Evolutionary conservation across 2,888 invertebrate genomes (phyloP).

Genomic region (Pherbina coryleti): DNA sequence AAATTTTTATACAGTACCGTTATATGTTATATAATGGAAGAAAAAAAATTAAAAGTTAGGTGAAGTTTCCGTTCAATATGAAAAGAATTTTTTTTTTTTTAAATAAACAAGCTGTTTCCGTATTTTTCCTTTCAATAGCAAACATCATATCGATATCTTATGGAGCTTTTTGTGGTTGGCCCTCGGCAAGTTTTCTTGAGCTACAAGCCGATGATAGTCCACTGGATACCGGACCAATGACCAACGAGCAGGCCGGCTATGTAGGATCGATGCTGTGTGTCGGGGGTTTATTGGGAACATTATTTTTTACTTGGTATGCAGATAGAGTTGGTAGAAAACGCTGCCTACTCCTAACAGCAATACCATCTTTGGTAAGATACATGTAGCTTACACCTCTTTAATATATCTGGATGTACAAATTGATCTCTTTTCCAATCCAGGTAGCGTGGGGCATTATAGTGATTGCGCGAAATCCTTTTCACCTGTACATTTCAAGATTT

Average conservation of each 20-base stretch:
- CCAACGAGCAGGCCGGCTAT: conserved; percentile 63
- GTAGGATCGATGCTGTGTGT: conserved; percentile 64
- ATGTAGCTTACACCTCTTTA: no score
- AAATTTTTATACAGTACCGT: no score
- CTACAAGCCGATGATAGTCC: conserved; percentile 59
- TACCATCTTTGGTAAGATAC: conserved; percentile 63
- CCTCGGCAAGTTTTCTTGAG: conserved; percentile 63
- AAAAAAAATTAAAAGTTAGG: no score
- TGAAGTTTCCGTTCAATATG: no score
- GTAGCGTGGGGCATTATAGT: conserved; percentile 62
- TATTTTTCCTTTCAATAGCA: conserved; percentile 47
- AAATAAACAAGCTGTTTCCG: no score
- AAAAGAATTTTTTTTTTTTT: no score
- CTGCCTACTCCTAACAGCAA: conserved; percentile 55
- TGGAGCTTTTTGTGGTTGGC: conserved; percentile 66
- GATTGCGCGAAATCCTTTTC: conserved; percentile 56
- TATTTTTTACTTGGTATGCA: conserved; percentile 63
- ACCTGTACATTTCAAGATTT: conserved; percentile 60
- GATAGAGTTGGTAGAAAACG: conserved; percentile 62
- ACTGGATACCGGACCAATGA: conserved; percentile 60
- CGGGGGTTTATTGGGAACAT: conserved; percentile 63
- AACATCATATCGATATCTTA: conserved; percentile 63
- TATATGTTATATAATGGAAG: no score
- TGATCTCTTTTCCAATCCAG: no score
- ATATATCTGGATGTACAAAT: no score